A percentile compares a stretch with the other conserved stretches of the same genome.
Conservation (phyloP, 2,797 vertebrate genomes). For the Esox lucius region DNA sequence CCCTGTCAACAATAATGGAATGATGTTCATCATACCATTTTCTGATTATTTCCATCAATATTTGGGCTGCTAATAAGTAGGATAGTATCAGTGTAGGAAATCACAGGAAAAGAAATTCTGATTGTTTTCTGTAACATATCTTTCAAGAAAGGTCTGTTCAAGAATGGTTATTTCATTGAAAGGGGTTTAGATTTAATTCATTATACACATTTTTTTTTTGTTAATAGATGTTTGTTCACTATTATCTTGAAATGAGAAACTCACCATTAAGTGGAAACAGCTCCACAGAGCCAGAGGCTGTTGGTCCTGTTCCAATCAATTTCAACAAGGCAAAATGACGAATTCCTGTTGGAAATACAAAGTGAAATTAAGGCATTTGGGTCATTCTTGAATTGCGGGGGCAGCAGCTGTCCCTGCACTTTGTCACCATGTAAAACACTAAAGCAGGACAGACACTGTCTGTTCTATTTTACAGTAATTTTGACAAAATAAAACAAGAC, state of each 20-base stretch:
- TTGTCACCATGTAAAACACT: too few relatives aligned
- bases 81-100: not conserved
- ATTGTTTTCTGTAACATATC: not conserved
- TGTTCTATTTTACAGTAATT: too few relatives aligned
- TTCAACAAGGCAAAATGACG: constrained; percentile 81
- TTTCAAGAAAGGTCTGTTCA: not conserved
- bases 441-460: too few relatives aligned
- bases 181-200: not conserved
- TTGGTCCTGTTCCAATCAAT: constrained; percentile 64
- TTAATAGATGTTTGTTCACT: not conserved
- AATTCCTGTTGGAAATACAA: constrained; percentile 63
- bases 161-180: not conserved
- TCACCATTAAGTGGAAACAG: constrained; percentile 78
- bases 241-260: not conserved
- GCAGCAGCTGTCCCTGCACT: too few relatives aligned
- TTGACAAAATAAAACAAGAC: too few relatives aligned
- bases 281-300: constrained; percentile 73
- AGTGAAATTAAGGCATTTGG: not conserved
- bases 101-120: not conserved
- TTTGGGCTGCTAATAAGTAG: not conserved
- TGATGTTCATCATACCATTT: not conserved
- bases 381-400: too few relatives aligned
- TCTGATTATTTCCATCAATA: not conserved
- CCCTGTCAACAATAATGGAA: constrained; percentile 53
- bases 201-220: not conserved